phyloP scores from a whole-genome alignment of 2,888 invertebrate genomes.

The Philereme vetulata region DNA sequence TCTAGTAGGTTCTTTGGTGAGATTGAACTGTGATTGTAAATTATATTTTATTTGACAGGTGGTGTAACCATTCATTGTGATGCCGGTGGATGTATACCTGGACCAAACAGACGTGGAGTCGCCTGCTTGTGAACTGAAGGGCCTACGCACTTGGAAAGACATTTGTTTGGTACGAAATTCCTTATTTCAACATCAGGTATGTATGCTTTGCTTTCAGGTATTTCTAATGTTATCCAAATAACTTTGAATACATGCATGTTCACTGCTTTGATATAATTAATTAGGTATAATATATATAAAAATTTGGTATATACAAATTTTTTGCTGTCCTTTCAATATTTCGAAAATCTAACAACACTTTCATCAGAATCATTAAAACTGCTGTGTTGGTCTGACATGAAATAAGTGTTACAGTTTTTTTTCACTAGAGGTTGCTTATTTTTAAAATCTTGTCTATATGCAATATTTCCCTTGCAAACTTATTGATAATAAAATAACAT shows the following conservation, averaged over 20 bases:
- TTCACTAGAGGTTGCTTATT: background rate
- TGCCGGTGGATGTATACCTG: constrained; percentile 84
- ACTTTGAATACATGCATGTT: constrained; percentile 1
- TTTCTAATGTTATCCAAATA: background rate
- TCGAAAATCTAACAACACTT: too few relatives aligned
- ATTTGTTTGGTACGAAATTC: constrained; percentile 82
- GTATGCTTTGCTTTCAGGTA: constrained; percentile 39
- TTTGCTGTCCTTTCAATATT: too few relatives aligned
- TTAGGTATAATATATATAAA: too few relatives aligned
- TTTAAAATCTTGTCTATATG: background rate
- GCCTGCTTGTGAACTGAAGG: constrained; percentile 81
- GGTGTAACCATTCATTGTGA: constrained; percentile 83
- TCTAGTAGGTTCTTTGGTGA: background rate
- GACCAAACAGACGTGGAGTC: constrained; percentile 82
- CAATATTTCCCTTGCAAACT: constrained; percentile 2
- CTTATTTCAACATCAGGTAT: constrained; percentile 80
- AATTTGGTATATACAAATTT: too few relatives aligned
- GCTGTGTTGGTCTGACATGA: too few relatives aligned
- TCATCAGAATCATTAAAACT: too few relatives aligned
- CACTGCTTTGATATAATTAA: too few relatives aligned
- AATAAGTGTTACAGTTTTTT: background rate
- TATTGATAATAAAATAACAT: constrained; percentile 4
- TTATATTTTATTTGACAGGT: constrained; percentile 53
- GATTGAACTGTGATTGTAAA: constrained; percentile 1
- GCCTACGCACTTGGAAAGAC: constrained; percentile 83